phyloP scores from a whole-genome alignment of 2,797 vertebrate genomes.

The Neomorphus geoffroyi region DNA sequence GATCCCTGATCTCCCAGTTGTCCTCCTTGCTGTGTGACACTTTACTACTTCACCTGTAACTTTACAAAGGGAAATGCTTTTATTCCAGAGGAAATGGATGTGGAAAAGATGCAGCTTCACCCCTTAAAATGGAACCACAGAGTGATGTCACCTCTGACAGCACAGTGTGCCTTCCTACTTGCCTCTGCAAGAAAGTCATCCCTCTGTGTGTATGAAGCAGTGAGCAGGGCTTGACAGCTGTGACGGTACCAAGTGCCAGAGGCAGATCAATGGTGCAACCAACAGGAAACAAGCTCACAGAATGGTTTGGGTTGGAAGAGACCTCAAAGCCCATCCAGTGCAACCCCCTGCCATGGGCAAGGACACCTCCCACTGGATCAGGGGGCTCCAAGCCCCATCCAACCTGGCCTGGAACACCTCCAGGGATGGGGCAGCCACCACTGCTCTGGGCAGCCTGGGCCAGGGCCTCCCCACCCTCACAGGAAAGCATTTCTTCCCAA shows the following conservation, averaged over 20 bases:
- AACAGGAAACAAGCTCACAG: neutral
- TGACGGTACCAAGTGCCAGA: neutral
- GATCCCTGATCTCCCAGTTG: neutral
- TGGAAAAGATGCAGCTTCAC: neutral
- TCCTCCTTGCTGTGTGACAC: neutral
- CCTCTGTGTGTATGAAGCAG: neutral
- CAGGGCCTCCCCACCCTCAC: too few species aligned
- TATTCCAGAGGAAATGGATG: neutral
- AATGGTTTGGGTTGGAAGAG: too few species aligned
- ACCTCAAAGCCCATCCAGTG: too few species aligned
- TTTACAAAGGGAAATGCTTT: neutral
- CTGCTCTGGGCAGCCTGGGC: too few species aligned
- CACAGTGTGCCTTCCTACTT: fast-evolving
- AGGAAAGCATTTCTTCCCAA: too few species aligned
- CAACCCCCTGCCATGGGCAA: too few species aligned
- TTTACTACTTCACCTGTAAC: neutral
- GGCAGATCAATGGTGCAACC: neutral
- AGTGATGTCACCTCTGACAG: neutral
- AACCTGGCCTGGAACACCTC: too few species aligned
- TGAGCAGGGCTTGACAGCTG: neutral
- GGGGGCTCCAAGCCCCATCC: too few species aligned
- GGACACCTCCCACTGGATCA: too few species aligned
- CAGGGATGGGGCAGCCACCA: too few species aligned
- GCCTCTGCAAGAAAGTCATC: neutral
- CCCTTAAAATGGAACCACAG: neutral